These are phyloP conservation scores for Herpetotheres cachinnans DNA, from an alignment of 2,113 vertebrate species.

Conservation along the genomic window DNA sequence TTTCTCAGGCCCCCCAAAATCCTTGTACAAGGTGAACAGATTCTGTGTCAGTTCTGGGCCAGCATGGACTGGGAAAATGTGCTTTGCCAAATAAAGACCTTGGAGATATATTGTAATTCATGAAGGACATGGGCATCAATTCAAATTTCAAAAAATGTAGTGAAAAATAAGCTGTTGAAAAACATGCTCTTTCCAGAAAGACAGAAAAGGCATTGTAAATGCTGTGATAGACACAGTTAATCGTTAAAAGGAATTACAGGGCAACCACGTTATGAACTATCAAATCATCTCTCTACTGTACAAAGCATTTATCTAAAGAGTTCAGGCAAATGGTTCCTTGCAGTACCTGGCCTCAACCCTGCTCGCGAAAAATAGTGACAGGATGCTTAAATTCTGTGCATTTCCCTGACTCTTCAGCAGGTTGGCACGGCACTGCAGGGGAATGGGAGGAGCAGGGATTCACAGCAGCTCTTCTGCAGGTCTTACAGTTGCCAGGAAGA, in stretches of 20 bases:
- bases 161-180: not conserved
- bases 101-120: not conserved
- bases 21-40: not conserved
- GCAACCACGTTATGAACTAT: not conserved
- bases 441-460: not conserved
- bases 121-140: not conserved
- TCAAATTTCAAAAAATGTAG: not conserved
- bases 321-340: not conserved
- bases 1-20: not conserved
- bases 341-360: not conserved
- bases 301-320: not conserved
- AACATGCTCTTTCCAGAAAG: not conserved
- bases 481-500: not conserved
- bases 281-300: not conserved
- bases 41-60: not conserved
- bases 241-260: not conserved
- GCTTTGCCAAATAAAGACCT: not conserved
- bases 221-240: not conserved
- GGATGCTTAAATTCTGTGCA: not conserved
- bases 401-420: not conserved
- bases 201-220: not conserved
- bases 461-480: not conserved
- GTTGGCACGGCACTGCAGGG: fast-evolving
- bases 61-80: not conserved
- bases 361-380: not conserved